These are phyloP conservation scores for Tolypeutes matacus DNA, from an alignment of 2,797 vertebrate genomes.

Conservation along the genomic window DNA sequence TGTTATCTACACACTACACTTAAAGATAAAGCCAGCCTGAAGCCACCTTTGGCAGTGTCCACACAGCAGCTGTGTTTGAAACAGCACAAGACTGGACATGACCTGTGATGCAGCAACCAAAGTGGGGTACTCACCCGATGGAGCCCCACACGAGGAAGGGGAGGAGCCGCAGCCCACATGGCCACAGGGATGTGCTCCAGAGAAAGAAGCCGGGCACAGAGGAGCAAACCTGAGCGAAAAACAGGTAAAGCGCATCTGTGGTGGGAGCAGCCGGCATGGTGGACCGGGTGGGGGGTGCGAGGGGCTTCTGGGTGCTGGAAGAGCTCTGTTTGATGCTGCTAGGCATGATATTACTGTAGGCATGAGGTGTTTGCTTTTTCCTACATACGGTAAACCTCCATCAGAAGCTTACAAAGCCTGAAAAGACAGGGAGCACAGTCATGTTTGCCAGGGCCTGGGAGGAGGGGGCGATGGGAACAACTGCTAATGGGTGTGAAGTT, in stretches of 20 bases:
- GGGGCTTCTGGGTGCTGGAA: background rate
- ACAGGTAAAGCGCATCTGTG: background rate
- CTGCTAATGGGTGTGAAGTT: background rate
- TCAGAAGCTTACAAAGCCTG: background rate
- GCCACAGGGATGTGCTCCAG: too few species aligned
- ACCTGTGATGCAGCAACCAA: too few species aligned
- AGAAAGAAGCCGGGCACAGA: too few species aligned
- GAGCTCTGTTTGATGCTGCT: background rate
- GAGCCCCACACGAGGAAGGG: too few species aligned
- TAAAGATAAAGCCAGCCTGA: background rate
- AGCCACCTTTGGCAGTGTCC: background rate
- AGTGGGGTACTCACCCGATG: too few species aligned
- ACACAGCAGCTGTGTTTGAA: background rate
- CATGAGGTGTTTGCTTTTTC: background rate
- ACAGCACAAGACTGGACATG: background rate
- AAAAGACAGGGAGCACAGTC: background rate
- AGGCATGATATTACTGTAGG: too few species aligned
- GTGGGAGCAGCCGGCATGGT: too few species aligned
- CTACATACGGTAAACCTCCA: background rate
- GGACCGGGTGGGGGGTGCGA: background rate
- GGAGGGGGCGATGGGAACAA: background rate
- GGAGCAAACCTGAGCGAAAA: background rate
- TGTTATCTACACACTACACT: background rate
- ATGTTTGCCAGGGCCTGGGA: background rate
- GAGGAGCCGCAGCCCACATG: background rate